Percentiles rank a stretch among this genome's conserved stretches.
Evolutionary conservation across 2,113 vertebrate genomes (phyloP).

Genomic region (Chinchilla lanigera): DNA sequence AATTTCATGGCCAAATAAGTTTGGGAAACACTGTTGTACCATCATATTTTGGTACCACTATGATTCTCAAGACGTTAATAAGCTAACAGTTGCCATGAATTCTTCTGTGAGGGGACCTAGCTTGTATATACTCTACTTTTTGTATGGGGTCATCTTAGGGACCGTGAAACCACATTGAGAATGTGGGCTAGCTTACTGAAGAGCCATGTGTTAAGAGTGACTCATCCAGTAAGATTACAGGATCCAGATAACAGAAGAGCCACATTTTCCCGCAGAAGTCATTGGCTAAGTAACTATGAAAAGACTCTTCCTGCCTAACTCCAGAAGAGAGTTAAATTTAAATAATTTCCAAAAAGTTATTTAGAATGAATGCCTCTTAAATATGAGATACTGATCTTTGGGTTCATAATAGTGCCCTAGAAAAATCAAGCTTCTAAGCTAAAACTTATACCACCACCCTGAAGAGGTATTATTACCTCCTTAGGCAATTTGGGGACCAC

Average conservation of each 20-base stretch:
- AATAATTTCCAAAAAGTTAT: background rate
- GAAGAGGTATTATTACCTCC: background rate
- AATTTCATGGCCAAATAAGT: background rate
- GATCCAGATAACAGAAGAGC: background rate
- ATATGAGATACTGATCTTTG: background rate
- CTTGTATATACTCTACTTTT: background rate
- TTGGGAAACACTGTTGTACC: background rate
- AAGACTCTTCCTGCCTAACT: background rate
- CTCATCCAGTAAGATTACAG: conserved; percentile 49
- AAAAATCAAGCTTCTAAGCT: conserved; percentile 1
- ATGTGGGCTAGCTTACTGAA: background rate
- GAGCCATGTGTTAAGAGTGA: background rate
- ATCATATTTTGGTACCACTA: background rate
- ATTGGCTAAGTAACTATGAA: background rate
- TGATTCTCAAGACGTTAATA: background rate
- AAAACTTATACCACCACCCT: background rate
- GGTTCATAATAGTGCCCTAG: background rate
- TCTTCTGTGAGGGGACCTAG: too few relatives aligned
- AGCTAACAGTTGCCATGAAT: background rate
- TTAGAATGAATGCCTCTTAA: background rate
- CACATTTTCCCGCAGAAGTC: background rate
- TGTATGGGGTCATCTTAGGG: background rate
- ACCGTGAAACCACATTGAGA: conserved; percentile 28
- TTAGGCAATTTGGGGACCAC: background rate
- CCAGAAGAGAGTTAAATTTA: conserved; percentile 1